A percentile compares a stretch with the other conserved stretches of the same genome.
phyloP scores from a whole-genome alignment of 2,113 vertebrate genomes.

The Phyllopteryx taeniolatus region DNA sequence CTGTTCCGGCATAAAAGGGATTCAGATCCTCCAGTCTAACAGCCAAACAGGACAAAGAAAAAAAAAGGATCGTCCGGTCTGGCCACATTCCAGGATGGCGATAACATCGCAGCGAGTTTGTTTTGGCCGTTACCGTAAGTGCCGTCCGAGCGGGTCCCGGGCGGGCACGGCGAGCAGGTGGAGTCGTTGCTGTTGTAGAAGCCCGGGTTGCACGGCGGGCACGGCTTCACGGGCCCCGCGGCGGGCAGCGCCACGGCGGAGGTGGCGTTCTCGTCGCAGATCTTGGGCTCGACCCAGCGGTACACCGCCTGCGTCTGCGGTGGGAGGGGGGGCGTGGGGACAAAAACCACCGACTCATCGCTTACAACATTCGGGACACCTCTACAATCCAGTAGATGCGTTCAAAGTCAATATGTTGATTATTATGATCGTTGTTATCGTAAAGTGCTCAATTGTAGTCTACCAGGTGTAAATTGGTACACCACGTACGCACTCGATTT shows the following conservation, averaged over 20 bases:
- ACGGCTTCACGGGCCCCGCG: constrained; percentile 84
- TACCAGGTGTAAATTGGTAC: too few relatives aligned
- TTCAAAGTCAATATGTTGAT: too few relatives aligned
- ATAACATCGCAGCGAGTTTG: not conserved
- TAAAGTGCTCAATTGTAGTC: too few relatives aligned
- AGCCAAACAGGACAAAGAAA: not conserved
- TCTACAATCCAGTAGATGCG: too few relatives aligned
- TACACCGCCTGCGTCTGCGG: constrained; percentile 88
- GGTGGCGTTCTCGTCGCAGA: constrained; percentile 84
- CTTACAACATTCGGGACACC: not conserved
- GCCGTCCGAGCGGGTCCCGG: constrained; percentile 86
- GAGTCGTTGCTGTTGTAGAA: constrained; percentile 91
- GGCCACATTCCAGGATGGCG: not conserved
- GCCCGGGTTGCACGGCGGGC: constrained; percentile 95
- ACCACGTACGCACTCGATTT: too few relatives aligned
- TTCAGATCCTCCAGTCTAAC: too few relatives aligned
- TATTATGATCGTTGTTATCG: too few relatives aligned
- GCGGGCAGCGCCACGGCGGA: constrained; percentile 81
- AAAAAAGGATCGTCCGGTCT: not conserved
- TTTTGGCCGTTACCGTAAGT: constrained; percentile 72
- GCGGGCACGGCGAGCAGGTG: constrained; percentile 85
- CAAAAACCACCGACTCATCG: not conserved
- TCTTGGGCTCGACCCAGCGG: constrained; percentile 94
- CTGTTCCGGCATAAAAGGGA: too few relatives aligned
- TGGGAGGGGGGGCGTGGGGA: not conserved